phyloP scores from a whole-genome alignment of 2,113 vertebrate species.

The Cygnus atratus region DNA sequence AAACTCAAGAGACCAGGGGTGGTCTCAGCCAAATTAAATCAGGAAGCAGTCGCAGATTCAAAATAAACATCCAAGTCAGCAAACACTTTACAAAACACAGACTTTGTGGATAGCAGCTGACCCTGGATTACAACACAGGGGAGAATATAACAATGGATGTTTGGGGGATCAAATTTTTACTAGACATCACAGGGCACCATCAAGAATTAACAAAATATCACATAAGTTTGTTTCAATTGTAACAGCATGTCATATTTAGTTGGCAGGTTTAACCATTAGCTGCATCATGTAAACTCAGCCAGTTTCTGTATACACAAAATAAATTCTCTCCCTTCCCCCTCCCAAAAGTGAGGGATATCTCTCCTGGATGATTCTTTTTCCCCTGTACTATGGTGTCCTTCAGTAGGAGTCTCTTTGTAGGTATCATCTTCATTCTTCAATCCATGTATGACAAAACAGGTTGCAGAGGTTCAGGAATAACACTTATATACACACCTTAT shows the following conservation, averaged over 20 bases:
- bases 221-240: slow-evolving; percentile 73
- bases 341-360: slow-evolving; percentile 74
- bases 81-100: slow-evolving; percentile 44
- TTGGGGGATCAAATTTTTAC: slow-evolving; percentile 25
- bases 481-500: slow-evolving; percentile 25
- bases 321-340: slow-evolving; percentile 70
- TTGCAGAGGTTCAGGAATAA: slow-evolving; percentile 55
- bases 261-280: slow-evolving; percentile 78
- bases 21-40: slow-evolving; percentile 39
- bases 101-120: slow-evolving; percentile 58
- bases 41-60: slow-evolving; percentile 56
- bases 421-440: slow-evolving; percentile 32
- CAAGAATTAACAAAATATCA: slow-evolving; percentile 70
- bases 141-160: not conserved
- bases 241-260: slow-evolving; percentile 74
- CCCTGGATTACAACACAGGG: slow-evolving; percentile 39
- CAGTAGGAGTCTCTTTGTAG: slow-evolving; percentile 50
- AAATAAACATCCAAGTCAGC: slow-evolving; percentile 64
- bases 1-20: slow-evolving; percentile 45
- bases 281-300: slow-evolving; percentile 76
- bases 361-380: slow-evolving; percentile 52
- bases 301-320: slow-evolving; percentile 62
- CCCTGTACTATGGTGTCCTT: slow-evolving; percentile 59
- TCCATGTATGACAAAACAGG: slow-evolving; percentile 27
- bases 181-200: slow-evolving; percentile 74